Conservation (phyloP, 2,888 invertebrate genomes). For the Nemurella pictetii region DNA sequence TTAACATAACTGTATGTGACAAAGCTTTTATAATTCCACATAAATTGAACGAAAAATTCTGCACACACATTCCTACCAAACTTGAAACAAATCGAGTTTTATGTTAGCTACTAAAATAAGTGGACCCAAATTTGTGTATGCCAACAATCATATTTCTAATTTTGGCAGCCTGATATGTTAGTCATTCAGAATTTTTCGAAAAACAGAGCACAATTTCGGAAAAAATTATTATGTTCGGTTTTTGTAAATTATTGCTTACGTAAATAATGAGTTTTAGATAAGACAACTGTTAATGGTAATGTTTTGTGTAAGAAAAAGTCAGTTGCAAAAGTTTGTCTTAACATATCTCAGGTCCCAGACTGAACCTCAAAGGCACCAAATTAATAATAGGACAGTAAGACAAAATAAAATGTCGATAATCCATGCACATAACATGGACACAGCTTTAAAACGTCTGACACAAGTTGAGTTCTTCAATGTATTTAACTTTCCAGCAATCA, state of each 20-base stretch:
- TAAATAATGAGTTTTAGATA: too few species aligned
- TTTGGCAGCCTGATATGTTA: constrained; percentile 37
- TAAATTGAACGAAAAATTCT: constrained; percentile 7
- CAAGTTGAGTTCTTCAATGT: too few species aligned
- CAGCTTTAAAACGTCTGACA: too few species aligned
- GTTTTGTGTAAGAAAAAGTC: too few species aligned
- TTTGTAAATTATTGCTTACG: too few species aligned
- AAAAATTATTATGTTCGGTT: neutral
- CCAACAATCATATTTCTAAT: constrained; percentile 9
- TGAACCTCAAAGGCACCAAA: too few species aligned
- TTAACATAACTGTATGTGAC: neutral
- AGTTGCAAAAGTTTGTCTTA: too few species aligned
- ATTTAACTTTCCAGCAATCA: neutral
- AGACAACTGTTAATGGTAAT: too few species aligned
- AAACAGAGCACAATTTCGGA: neutral
- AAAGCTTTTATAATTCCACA: neutral
- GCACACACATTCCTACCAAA: neutral
- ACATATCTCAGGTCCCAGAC: too few species aligned
- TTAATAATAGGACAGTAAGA: too few species aligned
- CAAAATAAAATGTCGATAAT: too few species aligned
- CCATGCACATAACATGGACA: too few species aligned
- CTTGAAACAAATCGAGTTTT: neutral
- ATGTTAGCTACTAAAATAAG: constrained; percentile 4
- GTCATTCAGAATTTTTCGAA: constrained; percentile 14
- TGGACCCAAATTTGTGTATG: constrained; percentile 16